These are phyloP conservation scores for Phragmatobia fuliginosa DNA, from an alignment of 2,888 invertebrate genomes.

Conservation along the genomic window DNA sequence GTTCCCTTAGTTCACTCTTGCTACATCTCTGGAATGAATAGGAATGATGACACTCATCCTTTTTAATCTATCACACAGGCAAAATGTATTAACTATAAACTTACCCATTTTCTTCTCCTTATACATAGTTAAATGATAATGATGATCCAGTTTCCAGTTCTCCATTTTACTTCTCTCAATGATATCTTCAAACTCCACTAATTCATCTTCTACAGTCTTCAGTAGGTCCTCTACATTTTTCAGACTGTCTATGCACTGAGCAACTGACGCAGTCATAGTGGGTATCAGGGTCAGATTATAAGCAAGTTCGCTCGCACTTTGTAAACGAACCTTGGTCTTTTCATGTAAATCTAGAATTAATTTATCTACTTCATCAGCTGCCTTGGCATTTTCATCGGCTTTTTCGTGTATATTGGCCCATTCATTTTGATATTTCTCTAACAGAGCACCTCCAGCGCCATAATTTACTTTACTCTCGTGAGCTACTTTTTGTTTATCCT, in stretches of 20 bases:
- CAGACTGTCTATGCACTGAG: constrained; percentile 83
- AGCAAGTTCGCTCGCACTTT: constrained; percentile 73
- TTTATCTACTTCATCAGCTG: constrained; percentile 85
- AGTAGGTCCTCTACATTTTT: constrained; percentile 86
- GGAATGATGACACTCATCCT: too few relatives aligned
- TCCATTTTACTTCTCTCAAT: constrained; percentile 90
- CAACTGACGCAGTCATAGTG: constrained; percentile 75
- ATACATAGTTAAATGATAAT: constrained; percentile 90
- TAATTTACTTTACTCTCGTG: constrained; percentile 77
- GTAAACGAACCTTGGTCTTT: constrained; percentile 64
- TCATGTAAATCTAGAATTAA: constrained; percentile 73
- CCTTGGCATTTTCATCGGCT: constrained; percentile 89
- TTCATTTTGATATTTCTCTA: constrained; percentile 90
- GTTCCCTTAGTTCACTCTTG: too few relatives aligned
- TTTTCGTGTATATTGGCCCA: constrained; percentile 90
- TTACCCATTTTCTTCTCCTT: constrained; percentile 91
- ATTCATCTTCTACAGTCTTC: constrained; percentile 88
- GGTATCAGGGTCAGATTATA: constrained; percentile 74
- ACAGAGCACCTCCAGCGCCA: constrained; percentile 89
- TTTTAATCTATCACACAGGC: too few relatives aligned
- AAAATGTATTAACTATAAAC: constrained; percentile 26
- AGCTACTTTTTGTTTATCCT: constrained; percentile 72
- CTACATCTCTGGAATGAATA: too few relatives aligned
- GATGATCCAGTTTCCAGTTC: constrained; percentile 90
- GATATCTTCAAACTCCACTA: constrained; percentile 89